These are phyloP conservation scores for Drosophila aff. DNA, from an alignment of 1,140 invertebrate species.

Conservation along the genomic window DNA sequence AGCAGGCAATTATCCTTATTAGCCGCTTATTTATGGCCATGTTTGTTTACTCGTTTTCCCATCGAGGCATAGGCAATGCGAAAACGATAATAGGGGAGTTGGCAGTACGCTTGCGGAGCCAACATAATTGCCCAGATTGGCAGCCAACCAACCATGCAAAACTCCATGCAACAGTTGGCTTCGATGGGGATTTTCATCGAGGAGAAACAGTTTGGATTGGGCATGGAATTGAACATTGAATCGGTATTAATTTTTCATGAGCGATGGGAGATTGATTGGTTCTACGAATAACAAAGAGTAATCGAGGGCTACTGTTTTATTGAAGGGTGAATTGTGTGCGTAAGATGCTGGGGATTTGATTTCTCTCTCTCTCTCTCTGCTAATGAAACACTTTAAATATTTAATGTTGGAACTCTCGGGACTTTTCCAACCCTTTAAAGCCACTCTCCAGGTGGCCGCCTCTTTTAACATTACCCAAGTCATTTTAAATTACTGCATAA, in stretches of 20 bases:
- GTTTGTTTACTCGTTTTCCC: constrained; percentile 71
- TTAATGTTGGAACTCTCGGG: constrained; percentile 3
- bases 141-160: constrained; percentile 15
- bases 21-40: constrained; percentile 80
- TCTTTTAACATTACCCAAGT: constrained; percentile 47
- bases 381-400: constrained; percentile 28
- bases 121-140: constrained; percentile 47
- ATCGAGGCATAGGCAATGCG: constrained; percentile 60
- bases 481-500: constrained; percentile 73
- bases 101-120: not conserved
- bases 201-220: not conserved
- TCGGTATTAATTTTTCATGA: constrained; percentile 23
- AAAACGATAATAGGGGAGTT: constrained; percentile 49
- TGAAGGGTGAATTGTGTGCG: not conserved
- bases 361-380: not conserved
- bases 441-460: constrained; percentile 1
- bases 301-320: constrained; percentile 2
- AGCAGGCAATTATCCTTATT: constrained; percentile 83
- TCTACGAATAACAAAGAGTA: constrained; percentile 2
- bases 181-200: not conserved
- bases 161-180: constrained; percentile 61
- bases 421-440: constrained; percentile 38
- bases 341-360: not conserved
- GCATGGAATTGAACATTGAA: constrained; percentile 3
- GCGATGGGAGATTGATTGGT: constrained; percentile 4